phyloP scores from a whole-genome alignment of 2,888 invertebrate genomes.

The Melieria crassipennis region DNA sequence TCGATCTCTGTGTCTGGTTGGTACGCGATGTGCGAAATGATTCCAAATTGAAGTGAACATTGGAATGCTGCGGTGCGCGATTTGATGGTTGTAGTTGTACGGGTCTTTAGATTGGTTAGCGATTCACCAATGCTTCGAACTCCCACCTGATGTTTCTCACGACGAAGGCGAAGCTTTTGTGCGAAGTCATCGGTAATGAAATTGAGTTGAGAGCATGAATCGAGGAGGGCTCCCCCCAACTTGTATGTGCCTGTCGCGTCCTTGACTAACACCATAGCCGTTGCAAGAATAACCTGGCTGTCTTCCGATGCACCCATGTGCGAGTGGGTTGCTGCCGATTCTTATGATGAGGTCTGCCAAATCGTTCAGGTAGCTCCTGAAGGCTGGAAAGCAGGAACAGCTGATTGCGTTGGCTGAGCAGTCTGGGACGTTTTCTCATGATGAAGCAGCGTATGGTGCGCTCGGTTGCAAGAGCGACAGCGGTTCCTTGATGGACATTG shows the following conservation, averaged over 20 bases:
- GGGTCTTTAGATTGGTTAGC: no score
- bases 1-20: no score
- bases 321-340: background rate
- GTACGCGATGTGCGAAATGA: no score
- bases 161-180: no score
- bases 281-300: background rate
- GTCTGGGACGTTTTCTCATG: background rate
- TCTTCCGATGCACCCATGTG: background rate
- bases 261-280: background rate
- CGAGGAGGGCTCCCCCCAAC: background rate
- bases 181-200: no score
- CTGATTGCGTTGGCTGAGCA: background rate
- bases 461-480: background rate
- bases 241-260: background rate
- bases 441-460: conserved; percentile 3
- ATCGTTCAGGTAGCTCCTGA: background rate
- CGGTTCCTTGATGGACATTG: conserved; percentile 5
- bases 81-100: no score
- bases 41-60: no score
- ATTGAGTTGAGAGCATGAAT: no score
- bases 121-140: no score
- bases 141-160: no score
- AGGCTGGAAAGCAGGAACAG: background rate
- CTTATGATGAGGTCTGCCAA: background rate
- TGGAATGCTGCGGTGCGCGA: no score